These are phyloP conservation scores for Leptinotarsa texana DNA, from an alignment of 1,140 invertebrate species.

Conservation along the genomic window DNA sequence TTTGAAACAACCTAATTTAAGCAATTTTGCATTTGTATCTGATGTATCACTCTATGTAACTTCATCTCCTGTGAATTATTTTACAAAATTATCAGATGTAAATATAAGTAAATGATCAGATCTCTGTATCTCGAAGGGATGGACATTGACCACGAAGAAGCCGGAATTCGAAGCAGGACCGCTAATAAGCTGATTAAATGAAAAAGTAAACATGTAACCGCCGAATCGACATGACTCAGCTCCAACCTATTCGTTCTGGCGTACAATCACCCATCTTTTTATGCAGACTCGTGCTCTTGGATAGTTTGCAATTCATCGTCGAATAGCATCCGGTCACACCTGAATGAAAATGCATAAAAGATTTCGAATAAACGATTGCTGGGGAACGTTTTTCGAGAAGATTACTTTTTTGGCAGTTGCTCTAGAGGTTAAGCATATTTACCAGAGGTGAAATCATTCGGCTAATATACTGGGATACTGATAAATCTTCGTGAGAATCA, in stretches of 20 bases:
- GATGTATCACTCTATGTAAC: no score
- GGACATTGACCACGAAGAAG: neutral
- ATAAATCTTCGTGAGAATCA: no score
- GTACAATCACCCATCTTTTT: slow-evolving; percentile 6
- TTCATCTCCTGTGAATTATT: no score
- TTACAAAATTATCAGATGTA: no score
- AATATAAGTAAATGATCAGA: no score
- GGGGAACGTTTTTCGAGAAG: neutral
- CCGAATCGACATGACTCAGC: slow-evolving; percentile 1
- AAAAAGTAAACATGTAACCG: slow-evolving; percentile 8
- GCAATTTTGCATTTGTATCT: no score
- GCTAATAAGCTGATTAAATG: slow-evolving; percentile 3
- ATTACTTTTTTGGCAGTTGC: neutral
- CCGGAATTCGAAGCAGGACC: neutral
- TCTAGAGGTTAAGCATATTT: no score
- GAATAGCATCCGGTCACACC: slow-evolving; percentile 7
- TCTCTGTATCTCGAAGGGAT: no score
- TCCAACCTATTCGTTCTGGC: neutral
- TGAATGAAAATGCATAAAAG: neutral
- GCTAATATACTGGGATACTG: no score
- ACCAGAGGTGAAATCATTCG: no score
- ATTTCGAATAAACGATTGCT: neutral
- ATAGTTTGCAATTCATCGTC: slow-evolving; percentile 8
- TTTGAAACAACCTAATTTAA: no score
- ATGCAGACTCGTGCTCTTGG: neutral